Evolutionary conservation across 2,797 vertebrate species (phyloP), one percentile per base, ranked within the genome.

Genomic region (Sylvia borin): DNA sequence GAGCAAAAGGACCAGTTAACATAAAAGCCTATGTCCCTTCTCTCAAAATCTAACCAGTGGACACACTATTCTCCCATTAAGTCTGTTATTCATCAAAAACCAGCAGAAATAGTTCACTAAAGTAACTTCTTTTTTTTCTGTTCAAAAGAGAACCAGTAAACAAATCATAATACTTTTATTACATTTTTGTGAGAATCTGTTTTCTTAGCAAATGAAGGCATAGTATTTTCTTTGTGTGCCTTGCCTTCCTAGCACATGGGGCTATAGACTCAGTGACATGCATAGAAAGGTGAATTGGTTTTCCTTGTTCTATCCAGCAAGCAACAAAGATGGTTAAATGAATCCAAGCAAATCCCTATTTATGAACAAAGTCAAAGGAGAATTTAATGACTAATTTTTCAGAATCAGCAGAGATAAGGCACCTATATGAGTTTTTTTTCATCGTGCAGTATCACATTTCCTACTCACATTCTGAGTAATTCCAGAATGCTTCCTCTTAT

Each of bases 131-230:
- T 53, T 13, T 65, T 36, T 82, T 89, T 13, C 19, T 24, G 2
- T 72, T n/a, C 18, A 76, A 86, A 87, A 60, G n/a, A 42, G 12
- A 87, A 43, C 5, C 18, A 29, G 25, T 31, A 55, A 67, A 45
- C 27, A 43, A 90, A 68, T 25, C 3, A 4, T 74, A 27, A 24
- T 31, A 31, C 6, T 64, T 88, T 43, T 34, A 47, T 89, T 50
- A 20, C 36, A n/a, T 90, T 12, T 81, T 92, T 38, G 2, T 57
- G 4, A 48, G 16, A 89, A 88, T 90, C 32, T 51, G 75, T 13
- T 89, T 93, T 89, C 50, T 91, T 92, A 90, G 66, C 57, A 72
- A 89, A 89, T 45, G 45, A 36, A 95, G 72, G 68, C 19, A 7
- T 91, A 80, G 21, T 20, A 36, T 31, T 89, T 83, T 25, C 19